phyloP scores from a whole-genome alignment of 2,888 invertebrate genomes.

The Sicus ferrugineus region DNA sequence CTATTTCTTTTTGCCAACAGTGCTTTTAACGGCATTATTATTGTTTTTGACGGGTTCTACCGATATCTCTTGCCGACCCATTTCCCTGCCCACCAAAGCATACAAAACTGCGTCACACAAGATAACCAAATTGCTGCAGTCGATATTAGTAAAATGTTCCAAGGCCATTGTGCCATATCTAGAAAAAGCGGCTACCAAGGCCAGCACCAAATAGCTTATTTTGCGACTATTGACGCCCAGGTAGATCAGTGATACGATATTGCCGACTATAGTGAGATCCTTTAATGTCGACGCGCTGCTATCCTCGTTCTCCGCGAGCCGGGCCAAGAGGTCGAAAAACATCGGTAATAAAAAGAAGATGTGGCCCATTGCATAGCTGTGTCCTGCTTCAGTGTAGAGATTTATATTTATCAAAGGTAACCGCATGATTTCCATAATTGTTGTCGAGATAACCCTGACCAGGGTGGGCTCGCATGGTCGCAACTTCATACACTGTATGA shows the following conservation, averaged over 20 bases:
- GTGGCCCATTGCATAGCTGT: slow-evolving; percentile 52
- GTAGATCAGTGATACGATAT: slow-evolving; percentile 50
- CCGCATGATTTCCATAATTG: slow-evolving; percentile 51
- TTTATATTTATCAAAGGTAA: slow-evolving; percentile 54
- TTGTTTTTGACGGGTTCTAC: no score
- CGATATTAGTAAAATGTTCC: slow-evolving; percentile 42
- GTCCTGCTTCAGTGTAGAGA: slow-evolving; percentile 47
- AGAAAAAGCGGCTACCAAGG: slow-evolving; percentile 43
- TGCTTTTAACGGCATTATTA: no score
- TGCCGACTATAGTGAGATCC: slow-evolving; percentile 51
- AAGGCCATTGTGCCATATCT: slow-evolving; percentile 44
- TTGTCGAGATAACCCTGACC: no score
- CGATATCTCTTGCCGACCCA: no score
- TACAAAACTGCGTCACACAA: slow-evolving; percentile 46
- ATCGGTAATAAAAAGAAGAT: slow-evolving; percentile 52
- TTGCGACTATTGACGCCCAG: slow-evolving; percentile 46
- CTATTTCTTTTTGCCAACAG: no score
- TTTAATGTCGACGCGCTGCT: slow-evolving; percentile 43
- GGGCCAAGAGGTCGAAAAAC: slow-evolving; percentile 47
- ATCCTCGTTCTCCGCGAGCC: slow-evolving; percentile 43
- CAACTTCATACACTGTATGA: no score
- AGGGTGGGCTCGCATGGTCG: no score
- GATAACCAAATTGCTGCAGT: slow-evolving; percentile 45
- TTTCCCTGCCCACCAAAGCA: slow-evolving; percentile 40
- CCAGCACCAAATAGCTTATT: slow-evolving; percentile 45